Evolutionary conservation across 2,888 invertebrate genomes (phyloP).

Genomic region (Drosophila hamatofila): DNA sequence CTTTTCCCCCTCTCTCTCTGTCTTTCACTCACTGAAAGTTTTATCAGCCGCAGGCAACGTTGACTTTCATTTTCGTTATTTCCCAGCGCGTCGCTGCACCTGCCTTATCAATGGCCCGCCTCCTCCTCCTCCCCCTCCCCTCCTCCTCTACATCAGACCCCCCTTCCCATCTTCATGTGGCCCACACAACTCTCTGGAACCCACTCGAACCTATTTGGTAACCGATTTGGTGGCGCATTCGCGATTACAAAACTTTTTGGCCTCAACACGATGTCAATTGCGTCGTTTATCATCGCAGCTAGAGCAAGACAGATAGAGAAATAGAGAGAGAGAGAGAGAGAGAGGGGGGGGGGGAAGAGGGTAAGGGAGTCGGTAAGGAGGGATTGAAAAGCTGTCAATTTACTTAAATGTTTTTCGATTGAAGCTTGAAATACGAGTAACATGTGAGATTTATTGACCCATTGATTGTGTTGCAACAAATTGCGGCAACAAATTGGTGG

Average conservation of each 20-base stretch:
- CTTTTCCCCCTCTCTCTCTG: not conserved
- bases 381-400: slow-evolving; percentile 7
- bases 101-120: slow-evolving; percentile 48
- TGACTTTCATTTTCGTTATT: slow-evolving; percentile 56
- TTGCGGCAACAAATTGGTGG: slow-evolving; percentile 7
- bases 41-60: slow-evolving; percentile 52
- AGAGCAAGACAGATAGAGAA: not conserved
- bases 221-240: slow-evolving; percentile 44
- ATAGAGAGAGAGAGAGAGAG: not conserved
- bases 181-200: slow-evolving; percentile 12
- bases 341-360: not conserved
- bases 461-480: slow-evolving; percentile 21
- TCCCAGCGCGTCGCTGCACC: slow-evolving; percentile 44
- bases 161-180: not conserved
- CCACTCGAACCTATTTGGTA: slow-evolving; percentile 55
- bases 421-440: slow-evolving; percentile 14
- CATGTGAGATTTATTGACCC: slow-evolving; percentile 24
- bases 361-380: not conserved
- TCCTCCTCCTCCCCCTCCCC: not conserved
- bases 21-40: slow-evolving; percentile 29
- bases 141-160: too few species aligned
- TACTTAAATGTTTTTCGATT: slow-evolving; percentile 26
- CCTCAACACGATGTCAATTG: slow-evolving; percentile 61
- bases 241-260: slow-evolving; percentile 56
- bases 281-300: slow-evolving; percentile 48